These are phyloP conservation scores for Ophioderma brevispina DNA, from an alignment of 35 echinoderm and acorn worm genomes.

Conservation along the genomic window DNA sequence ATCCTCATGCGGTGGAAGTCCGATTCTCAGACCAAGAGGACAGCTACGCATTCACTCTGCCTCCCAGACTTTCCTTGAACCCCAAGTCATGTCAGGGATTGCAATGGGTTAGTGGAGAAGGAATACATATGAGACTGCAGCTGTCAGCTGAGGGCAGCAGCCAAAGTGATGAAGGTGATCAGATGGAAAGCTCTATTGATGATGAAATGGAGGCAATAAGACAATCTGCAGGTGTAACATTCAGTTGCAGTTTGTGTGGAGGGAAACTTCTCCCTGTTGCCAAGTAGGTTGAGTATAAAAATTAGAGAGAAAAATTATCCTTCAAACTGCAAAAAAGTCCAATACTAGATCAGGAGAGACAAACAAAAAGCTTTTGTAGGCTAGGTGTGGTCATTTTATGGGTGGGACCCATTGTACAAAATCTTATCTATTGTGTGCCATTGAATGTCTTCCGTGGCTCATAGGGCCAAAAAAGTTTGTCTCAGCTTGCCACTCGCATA, in stretches of 20 bases:
- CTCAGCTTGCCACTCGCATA: too few relatives aligned
- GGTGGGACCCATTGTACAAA: too few relatives aligned
- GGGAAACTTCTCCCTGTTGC: too few relatives aligned
- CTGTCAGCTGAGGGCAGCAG: neutral
- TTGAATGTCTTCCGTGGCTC: too few relatives aligned
- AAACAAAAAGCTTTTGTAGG: too few relatives aligned
- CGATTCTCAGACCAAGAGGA: neutral
- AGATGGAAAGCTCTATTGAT: neutral
- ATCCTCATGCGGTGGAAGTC: neutral
- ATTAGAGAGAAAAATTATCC: too few relatives aligned
- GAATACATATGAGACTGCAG: slow-evolving; percentile 63
- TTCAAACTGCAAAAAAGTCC: too few relatives aligned
- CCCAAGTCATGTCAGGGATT: slow-evolving; percentile 52
- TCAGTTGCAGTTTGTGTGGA: neutral
- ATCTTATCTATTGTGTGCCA: too few relatives aligned
- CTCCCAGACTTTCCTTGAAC: neutral
- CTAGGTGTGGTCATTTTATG: too few relatives aligned
- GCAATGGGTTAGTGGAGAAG: slow-evolving; percentile 32
- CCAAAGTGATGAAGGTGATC: neutral
- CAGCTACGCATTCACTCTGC: neutral
- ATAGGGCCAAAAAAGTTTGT: too few relatives aligned
- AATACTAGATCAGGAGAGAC: too few relatives aligned
- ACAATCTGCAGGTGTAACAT: neutral
- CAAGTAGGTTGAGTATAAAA: too few relatives aligned
- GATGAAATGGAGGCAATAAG: neutral